Evolutionary conservation across 1,140 invertebrate genomes (phyloP), one percentile per base, ranked within the genome.

Genomic region (Bombus picipes): DNA sequence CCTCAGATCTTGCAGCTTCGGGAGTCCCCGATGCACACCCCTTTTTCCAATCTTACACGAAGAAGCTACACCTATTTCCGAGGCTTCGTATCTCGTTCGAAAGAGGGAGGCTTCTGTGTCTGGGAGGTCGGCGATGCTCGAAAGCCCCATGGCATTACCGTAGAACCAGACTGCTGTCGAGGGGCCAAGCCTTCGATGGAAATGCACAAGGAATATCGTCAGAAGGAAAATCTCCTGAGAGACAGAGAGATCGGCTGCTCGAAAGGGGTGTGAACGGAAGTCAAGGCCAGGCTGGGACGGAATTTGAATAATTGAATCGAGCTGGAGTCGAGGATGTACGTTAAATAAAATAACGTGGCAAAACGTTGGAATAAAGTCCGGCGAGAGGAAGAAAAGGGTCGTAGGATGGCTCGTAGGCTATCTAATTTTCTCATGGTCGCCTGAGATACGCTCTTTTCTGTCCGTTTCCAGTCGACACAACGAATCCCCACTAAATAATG

Each of bases 281-380:
- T 73, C 78, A 83, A 86, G 79, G 80, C 86, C 75, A 76, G 39
- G 25, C 37, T 37, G 65, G 68, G 68, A 82, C 77, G 59, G 70
- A 90, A 90, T 90, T 90, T 90, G 89, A 90, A 90, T 90, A 90
- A 90, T 90, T 90, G 86, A 90, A 90, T 90, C 89, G 88, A 53
- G 76, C 41, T 39, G 68, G 76, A 82, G 83, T 83, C 80, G 88
- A 62, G 75, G 83, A 88, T 86, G 86, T 79, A 72, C 77, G 80
- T 90, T 90, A 88, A 90, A 90, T 88, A 88, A 90, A 90, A 88
- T 88, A 90, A 90, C 88, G 83, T 65, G 71, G 76, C 71, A 87
- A 90, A 90, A 90, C 84, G 86, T 81, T 90, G 89, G 88, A 90
- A 88, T 88, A 85, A 90, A 90, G 81, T 79, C 79, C 2, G 12